Conservation (phyloP, 2,888 invertebrate genomes). For the Germaria angustata region DNA sequence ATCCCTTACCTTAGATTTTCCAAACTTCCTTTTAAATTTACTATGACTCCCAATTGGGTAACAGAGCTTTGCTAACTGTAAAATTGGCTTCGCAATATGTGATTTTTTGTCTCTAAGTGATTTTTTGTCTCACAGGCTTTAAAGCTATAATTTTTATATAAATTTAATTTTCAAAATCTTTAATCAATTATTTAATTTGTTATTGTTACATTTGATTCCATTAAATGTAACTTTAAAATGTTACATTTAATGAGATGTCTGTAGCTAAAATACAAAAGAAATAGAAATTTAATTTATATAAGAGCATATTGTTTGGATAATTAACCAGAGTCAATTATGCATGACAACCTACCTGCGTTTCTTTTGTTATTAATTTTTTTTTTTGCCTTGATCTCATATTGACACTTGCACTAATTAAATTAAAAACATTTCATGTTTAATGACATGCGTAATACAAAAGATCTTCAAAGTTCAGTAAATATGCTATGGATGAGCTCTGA, state of each 20-base stretch:
- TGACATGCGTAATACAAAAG: not conserved
- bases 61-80: too few relatives aligned
- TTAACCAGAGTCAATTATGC: constrained; percentile 51
- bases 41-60: too few relatives aligned
- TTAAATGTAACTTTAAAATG: too few relatives aligned
- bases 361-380: not conserved
- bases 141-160: too few relatives aligned
- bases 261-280: not conserved
- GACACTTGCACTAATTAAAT: constrained; percentile 9
- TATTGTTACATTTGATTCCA: constrained; percentile 56
- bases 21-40: too few relatives aligned
- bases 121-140: too few relatives aligned
- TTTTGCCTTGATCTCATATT: not conserved
- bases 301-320: constrained; percentile 56
- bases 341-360: constrained; percentile 54
- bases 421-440: constrained; percentile 5
- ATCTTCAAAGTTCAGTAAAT: too few relatives aligned
- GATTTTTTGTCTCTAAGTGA: too few relatives aligned
- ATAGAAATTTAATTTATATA: constrained; percentile 40
- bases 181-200: constrained; percentile 54
- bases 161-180: constrained; percentile 25
- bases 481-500: not conserved
- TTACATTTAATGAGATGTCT: constrained; percentile 30
- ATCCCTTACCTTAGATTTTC: too few relatives aligned
- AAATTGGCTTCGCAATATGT: too few relatives aligned